Percentiles rank a stretch among this genome's conserved stretches.
These are phyloP conservation scores for Scotopteryx bipunctaria DNA, from an alignment of 2,888 invertebrate genomes.

Conservation along the genomic window DNA sequence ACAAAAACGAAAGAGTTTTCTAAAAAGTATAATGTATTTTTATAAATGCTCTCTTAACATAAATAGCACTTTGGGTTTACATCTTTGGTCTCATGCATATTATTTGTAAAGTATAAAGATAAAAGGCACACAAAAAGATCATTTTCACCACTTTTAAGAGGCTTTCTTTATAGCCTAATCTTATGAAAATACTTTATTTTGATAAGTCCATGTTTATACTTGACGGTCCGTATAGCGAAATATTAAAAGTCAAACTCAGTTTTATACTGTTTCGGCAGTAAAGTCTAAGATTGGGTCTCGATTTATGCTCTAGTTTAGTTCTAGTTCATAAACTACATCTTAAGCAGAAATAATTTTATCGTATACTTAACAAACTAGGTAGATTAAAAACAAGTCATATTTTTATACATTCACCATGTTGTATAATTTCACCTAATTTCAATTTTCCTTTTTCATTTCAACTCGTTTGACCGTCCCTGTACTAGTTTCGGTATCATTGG, in stretches of 20 bases:
- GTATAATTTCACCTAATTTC: neutral
- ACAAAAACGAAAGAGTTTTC: conserved; percentile 2
- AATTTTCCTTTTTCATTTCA: conserved; percentile 45
- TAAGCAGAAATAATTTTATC: no score
- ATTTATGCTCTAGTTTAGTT: no score
- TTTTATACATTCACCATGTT: no score
- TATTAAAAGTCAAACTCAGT: no score
- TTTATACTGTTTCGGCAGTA: no score
- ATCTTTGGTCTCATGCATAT: conserved; percentile 9
- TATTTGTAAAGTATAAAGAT: neutral
- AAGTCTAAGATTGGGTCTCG: no score
- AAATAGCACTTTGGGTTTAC: conserved; percentile 27
- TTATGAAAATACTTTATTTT: no score
- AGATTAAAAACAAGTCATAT: neutral
- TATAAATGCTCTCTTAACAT: conserved; percentile 43
- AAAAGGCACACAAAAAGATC: conserved; percentile 16
- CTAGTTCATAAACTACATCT: no score
- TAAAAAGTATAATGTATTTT: conserved; percentile 21
- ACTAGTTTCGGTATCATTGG: conserved; percentile 81
- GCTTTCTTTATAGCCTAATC: neutral
- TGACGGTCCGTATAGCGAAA: no score
- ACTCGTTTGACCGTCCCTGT: conserved; percentile 76
- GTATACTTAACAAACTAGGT: no score
- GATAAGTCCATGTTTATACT: no score
- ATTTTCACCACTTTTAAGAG: neutral